Conservation (phyloP, 2,888 invertebrate species). For the Diadegma fenestrale region DNA sequence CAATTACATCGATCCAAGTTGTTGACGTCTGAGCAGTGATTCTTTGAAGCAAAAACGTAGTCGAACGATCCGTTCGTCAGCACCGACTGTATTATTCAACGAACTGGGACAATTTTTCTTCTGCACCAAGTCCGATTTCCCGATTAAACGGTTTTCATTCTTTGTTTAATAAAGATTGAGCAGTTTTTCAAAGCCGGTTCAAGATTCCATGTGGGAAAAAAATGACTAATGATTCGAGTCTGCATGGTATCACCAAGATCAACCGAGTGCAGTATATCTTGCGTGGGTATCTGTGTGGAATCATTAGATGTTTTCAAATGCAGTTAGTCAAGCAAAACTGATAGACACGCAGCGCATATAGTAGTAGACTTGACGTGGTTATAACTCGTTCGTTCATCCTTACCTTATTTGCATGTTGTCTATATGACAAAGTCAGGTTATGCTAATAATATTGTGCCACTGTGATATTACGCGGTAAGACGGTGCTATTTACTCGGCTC, state of each 20-base stretch:
- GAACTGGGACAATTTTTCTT: conserved; percentile 1
- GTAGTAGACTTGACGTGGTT: conserved; percentile 21
- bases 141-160: conserved; percentile 26
- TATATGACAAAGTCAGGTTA: conserved; percentile 75
- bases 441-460: conserved; percentile 78
- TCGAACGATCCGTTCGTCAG: conserved; percentile 12
- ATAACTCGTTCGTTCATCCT: conserved; percentile 36
- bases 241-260: conserved; percentile 13
- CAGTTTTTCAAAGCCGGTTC: not conserved
- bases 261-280: conserved; percentile 34
- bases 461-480: conserved; percentile 70
- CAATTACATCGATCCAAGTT: conserved; percentile 35
- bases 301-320: conserved; percentile 41
- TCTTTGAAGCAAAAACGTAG: not conserved
- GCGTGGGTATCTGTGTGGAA: conserved; percentile 38
- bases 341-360: conserved; percentile 24
- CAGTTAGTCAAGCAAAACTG: conserved; percentile 42
- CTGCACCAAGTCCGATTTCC: not conserved
- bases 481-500: conserved; percentile 62
- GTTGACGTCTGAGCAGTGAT: conserved; percentile 17
- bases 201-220: not conserved
- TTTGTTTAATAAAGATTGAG: conserved; percentile 1
- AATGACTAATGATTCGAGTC: not conserved
- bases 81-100: conserved; percentile 3
- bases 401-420: conserved; percentile 43